phyloP scores from a whole-genome alignment of 2,888 invertebrate species.

The Dynastes grantii region DNA sequence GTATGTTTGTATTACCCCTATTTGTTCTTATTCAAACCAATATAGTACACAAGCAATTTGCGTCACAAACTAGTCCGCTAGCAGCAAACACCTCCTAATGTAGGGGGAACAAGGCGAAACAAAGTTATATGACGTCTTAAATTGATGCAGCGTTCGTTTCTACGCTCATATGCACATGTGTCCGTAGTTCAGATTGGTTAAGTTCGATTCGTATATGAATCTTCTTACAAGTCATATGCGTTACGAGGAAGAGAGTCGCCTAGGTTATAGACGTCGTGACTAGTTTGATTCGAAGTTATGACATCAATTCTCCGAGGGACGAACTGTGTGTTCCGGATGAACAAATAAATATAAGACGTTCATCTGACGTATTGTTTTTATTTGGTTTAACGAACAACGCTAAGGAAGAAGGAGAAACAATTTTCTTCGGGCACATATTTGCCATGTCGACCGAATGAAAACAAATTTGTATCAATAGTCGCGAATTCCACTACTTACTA shows the following conservation, averaged over 20 bases:
- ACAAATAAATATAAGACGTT: too few species aligned
- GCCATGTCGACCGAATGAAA: neutral
- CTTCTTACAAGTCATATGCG: neutral
- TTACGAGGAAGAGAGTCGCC: slow-evolving; percentile 4
- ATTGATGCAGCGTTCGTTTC: slow-evolving; percentile 50
- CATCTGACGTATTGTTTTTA: slow-evolving; percentile 24
- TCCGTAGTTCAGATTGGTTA: slow-evolving; percentile 52
- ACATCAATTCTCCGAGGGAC: slow-evolving; percentile 43
- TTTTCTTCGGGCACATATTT: slow-evolving; percentile 23
- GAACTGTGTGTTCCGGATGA: neutral
- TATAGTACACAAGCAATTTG: too few species aligned
- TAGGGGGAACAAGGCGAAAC: neutral
- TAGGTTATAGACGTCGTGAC: slow-evolving; percentile 11
- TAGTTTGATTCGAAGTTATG: slow-evolving; percentile 35
- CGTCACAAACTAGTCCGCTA: too few species aligned
- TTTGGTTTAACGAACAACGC: too few species aligned
- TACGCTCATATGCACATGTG: neutral
- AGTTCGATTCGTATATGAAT: slow-evolving; percentile 42
- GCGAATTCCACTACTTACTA: too few species aligned
- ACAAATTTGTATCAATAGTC: too few species aligned
- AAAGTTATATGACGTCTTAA: slow-evolving; percentile 45
- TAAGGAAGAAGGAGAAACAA: slow-evolving; percentile 2
- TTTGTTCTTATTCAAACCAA: too few species aligned
- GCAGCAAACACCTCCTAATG: too few species aligned
- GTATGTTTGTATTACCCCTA: too few species aligned